These are phyloP conservation scores for Crocodylus rhombifer DNA, from an alignment of 2,797 vertebrate species.

Conservation along the genomic window DNA sequence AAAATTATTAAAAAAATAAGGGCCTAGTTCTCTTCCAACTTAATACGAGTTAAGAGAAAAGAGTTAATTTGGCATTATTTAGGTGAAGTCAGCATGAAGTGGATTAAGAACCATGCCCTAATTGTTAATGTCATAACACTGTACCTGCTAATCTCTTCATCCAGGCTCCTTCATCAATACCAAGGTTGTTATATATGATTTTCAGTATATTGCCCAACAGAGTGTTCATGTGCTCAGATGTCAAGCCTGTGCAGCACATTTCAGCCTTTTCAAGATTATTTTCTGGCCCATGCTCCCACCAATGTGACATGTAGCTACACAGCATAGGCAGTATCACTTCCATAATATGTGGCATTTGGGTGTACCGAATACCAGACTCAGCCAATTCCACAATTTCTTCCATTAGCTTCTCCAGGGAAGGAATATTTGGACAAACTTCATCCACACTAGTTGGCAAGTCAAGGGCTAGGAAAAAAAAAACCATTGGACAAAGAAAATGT, in stretches of 20 bases:
- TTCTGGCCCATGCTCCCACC: slow-evolving; percentile 96
- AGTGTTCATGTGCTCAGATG: slow-evolving; percentile 94
- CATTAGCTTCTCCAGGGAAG: slow-evolving; percentile 90
- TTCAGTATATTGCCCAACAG: slow-evolving; percentile 95
- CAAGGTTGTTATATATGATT: slow-evolving; percentile 97
- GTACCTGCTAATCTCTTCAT: slow-evolving; percentile 96
- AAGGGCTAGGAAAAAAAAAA: slow-evolving; percentile 77
- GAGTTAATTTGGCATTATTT: not conserved
- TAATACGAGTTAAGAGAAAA: not conserved
- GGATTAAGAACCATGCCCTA: not conserved
- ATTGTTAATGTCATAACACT: not conserved
- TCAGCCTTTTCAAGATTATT: slow-evolving; percentile 82
- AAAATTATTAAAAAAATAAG: not conserved
- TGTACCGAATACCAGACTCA: slow-evolving; percentile 94
- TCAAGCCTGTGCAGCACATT: slow-evolving; percentile 91
- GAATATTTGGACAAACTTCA: slow-evolving; percentile 90
- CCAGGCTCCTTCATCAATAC: slow-evolving; percentile 96
- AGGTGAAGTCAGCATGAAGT: not conserved
- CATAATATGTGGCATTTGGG: slow-evolving; percentile 94
- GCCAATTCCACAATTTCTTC: slow-evolving; percentile 94
- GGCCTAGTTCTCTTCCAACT: not conserved
- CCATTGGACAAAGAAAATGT: not conserved
- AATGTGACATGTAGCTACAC: slow-evolving; percentile 96
- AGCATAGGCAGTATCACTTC: slow-evolving; percentile 94
- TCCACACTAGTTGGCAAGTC: slow-evolving; percentile 87